phyloP scores from a whole-genome alignment of 2,113 vertebrate genomes.

The Lepus timidus region DNA sequence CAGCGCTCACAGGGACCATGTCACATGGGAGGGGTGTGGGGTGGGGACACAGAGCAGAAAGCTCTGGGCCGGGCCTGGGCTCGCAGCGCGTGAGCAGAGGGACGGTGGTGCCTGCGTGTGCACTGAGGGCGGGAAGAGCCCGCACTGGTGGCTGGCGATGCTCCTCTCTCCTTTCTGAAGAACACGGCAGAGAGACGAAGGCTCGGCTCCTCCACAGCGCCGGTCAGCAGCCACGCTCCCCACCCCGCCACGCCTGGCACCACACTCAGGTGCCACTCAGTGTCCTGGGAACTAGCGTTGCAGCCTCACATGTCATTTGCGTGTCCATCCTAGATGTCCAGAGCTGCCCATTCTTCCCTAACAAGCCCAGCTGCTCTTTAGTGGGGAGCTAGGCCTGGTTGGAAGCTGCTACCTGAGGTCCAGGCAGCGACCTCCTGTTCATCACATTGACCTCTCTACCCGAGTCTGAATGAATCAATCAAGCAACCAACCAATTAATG shows the following conservation, averaged over 20 bases:
- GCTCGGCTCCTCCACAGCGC: rapidly evolving
- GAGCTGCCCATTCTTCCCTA: not conserved
- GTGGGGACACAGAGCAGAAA: not conserved
- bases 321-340: not conserved
- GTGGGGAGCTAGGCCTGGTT: not conserved
- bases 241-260: not conserved
- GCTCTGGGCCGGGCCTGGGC: no score
- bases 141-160: rapidly evolving
- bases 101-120: not conserved
- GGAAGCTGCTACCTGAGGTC: no score
- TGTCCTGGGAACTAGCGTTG: not conserved
- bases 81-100: no score
- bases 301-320: rapidly evolving
- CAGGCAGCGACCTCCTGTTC: no score
- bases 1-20: not conserved
- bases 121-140: not conserved
- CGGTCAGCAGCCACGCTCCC: not conserved
- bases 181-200: not conserved
- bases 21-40: not conserved
- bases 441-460: not conserved
- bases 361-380: not conserved
- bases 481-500: no score
- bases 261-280: rapidly evolving
- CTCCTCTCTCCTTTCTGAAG: not conserved
- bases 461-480: not conserved